Evolutionary conservation across 2,888 invertebrate genomes (phyloP).

Genomic region (Clunio marinus): DNA sequence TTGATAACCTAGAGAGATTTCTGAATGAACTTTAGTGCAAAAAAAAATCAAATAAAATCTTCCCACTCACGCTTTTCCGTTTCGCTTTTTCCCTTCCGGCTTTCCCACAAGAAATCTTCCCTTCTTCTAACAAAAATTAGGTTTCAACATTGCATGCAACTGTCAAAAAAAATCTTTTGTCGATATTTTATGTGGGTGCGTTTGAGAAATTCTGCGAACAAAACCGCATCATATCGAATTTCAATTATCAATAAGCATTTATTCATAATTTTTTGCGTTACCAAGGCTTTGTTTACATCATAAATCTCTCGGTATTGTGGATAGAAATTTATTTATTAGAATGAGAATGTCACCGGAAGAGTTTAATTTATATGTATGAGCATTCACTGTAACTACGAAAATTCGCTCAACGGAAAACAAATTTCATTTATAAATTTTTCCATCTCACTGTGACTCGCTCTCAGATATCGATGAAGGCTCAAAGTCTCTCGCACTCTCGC

Average conservation of each 20-base stretch:
- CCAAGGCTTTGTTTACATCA: slow-evolving; percentile 23
- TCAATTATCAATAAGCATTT: no score
- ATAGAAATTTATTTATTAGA: slow-evolving; percentile 21
- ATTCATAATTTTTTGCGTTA: slow-evolving; percentile 27
- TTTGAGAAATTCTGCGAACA: neutral
- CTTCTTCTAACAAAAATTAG: neutral
- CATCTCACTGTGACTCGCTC: slow-evolving; percentile 17
- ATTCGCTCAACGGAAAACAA: neutral
- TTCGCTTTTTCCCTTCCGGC: neutral
- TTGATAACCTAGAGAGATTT: no score
- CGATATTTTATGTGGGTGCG: neutral
- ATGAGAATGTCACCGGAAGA: no score
- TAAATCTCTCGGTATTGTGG: slow-evolving; percentile 12
- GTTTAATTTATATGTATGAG: no score
- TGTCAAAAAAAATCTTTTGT: slow-evolving; percentile 6
- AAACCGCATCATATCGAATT: slow-evolving; percentile 21
- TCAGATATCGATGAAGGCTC: neutral
- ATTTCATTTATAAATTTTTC: neutral
- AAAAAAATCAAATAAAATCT: neutral
- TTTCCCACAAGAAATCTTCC: neutral
- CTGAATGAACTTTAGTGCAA: no score
- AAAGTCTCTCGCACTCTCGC: slow-evolving; percentile 21
- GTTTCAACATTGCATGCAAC: neutral
- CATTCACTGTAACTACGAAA: no score
- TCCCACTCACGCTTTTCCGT: neutral